A percentile compares a stretch with the other conserved stretches of the same genome.
Evolutionary conservation across 2,888 invertebrate species (phyloP).

Genomic region (Drosophila mulleri): DNA sequence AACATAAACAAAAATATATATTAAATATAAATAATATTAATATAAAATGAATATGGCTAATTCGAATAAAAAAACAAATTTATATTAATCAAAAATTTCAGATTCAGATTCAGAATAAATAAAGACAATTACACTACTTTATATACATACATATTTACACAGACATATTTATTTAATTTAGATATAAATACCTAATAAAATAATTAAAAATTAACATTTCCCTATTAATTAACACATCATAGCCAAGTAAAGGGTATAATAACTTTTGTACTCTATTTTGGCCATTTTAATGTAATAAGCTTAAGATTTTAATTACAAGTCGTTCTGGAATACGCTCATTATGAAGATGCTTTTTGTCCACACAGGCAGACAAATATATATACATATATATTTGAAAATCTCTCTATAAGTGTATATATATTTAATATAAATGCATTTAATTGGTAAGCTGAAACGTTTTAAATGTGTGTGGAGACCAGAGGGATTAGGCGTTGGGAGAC

Average conservation of each 20-base stretch:
- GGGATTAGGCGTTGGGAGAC: conserved; percentile 54
- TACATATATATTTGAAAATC: neutral
- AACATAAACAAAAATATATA: no score
- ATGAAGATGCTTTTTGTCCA: conserved; percentile 36
- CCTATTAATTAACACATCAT: neutral
- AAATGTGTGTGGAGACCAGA: conserved; percentile 44
- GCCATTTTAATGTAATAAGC: conserved; percentile 42
- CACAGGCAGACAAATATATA: conserved; percentile 7
- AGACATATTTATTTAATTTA: no score
- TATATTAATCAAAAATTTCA: no score
- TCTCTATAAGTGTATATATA: neutral
- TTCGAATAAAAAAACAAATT: no score
- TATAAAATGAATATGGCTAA: no score
- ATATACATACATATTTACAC: no score
- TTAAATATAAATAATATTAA: no score
- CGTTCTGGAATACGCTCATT: conserved; percentile 34
- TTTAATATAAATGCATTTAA: conserved; percentile 41
- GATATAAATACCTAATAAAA: neutral
- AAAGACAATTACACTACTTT: no score
- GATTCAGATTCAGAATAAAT: no score
- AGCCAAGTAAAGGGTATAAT: conserved; percentile 4
- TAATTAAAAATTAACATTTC: no score
- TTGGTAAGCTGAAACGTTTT: conserved; percentile 55
- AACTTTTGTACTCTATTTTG: conserved; percentile 7
- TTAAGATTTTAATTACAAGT: conserved; percentile 51